Conservation (phyloP, 2,797 vertebrate species). For the Alauda arvensis region DNA sequence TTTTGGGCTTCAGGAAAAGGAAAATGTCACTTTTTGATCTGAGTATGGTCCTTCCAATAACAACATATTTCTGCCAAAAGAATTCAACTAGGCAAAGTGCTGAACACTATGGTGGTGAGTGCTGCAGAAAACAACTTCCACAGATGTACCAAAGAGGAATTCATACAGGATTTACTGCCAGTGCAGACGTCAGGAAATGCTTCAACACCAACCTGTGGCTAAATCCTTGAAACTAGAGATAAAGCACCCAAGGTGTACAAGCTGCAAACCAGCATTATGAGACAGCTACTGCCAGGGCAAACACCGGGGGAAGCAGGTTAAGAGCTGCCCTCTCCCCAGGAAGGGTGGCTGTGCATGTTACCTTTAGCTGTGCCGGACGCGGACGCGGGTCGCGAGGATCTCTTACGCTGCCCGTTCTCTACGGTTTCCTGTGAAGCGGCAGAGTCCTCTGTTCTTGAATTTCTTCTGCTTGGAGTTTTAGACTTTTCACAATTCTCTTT, state of each 20-base stretch:
- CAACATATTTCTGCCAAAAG: neutral
- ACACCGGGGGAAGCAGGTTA: neutral
- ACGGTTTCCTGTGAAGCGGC: slow-evolving; percentile 78
- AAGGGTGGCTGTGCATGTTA: slow-evolving; percentile 41
- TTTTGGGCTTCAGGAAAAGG: neutral
- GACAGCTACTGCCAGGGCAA: neutral
- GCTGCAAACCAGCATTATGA: neutral
- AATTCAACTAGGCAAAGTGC: neutral
- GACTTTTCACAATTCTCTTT: slow-evolving; percentile 89
- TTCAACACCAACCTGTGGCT: neutral
- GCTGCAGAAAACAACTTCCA: neutral
- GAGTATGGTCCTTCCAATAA: neutral
- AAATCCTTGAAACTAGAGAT: neutral
- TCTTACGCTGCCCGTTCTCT: slow-evolving; percentile 91
- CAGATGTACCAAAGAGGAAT: neutral
- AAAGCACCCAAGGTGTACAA: neutral
- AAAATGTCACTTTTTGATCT: neutral
- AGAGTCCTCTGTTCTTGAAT: slow-evolving; percentile 92
- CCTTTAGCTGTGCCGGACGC: slow-evolving; percentile 78
- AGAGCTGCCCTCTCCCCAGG: neutral
- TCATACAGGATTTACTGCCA: neutral
- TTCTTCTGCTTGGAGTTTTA: slow-evolving; percentile 91
- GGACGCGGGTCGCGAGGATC: slow-evolving; percentile 85
- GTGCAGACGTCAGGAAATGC: neutral
- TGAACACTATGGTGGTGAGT: neutral